Percentiles rank a stretch among this genome's conserved stretches.
Conservation (phyloP, 2,797 vertebrate genomes). For the Macropodus opercularis region DNA sequence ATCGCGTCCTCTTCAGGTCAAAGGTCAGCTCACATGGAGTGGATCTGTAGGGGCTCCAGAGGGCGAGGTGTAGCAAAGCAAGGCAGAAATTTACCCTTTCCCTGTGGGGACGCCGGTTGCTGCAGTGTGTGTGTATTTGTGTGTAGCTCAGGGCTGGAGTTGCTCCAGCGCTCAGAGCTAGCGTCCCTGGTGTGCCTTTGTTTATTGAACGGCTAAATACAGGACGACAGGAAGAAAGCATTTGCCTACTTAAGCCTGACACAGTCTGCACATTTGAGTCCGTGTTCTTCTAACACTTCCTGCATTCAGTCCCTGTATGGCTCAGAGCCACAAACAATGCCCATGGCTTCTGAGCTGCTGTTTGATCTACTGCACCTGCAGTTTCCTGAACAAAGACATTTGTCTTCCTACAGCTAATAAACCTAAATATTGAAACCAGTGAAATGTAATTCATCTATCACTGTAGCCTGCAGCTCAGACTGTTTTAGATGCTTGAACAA, state of each 20-base stretch:
- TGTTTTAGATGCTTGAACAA: no score
- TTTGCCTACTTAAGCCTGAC: constrained; percentile 46
- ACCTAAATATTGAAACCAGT: no score
- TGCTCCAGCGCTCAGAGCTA: constrained; percentile 54
- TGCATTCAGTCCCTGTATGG: constrained; percentile 19
- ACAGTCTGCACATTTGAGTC: constrained; percentile 35
- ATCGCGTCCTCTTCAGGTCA: constrained; percentile 23
- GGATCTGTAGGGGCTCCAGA: constrained; percentile 14
- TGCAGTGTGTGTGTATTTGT: background rate
- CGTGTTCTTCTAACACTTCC: constrained; percentile 29
- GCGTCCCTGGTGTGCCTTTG: constrained; percentile 57
- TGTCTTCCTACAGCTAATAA: no score
- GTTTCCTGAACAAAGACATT: no score
- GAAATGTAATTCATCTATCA: no score
- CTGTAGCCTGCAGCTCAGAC: no score
- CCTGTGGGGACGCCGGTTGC: constrained; percentile 18
- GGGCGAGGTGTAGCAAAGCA: constrained; percentile 12
- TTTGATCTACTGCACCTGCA: constrained; percentile 39
- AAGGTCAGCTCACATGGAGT: constrained; percentile 29
- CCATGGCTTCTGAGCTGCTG: background rate
- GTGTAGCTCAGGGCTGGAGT: constrained; percentile 39
- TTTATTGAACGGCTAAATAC: constrained; percentile 66
- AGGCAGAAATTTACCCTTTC: constrained; percentile 11
- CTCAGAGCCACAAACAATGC: constrained; percentile 14
- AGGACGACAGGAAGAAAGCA: constrained; percentile 45